These are phyloP conservation scores for Bimastos eiseni DNA, from an alignment of 2,888 invertebrate species.

Conservation along the genomic window DNA sequence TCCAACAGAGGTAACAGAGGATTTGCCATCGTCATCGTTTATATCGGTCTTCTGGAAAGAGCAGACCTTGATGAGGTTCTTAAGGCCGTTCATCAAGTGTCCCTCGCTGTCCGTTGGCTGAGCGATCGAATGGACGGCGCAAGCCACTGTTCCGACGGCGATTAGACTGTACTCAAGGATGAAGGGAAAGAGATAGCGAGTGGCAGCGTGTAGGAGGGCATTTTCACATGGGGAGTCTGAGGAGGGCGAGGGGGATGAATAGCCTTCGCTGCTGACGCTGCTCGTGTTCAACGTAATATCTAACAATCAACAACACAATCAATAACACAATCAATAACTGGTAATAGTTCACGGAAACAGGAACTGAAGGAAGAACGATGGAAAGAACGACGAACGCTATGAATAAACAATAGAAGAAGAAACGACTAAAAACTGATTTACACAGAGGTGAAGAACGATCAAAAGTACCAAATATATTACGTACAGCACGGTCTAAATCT, in stretches of 20 bases:
- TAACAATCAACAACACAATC: neutral
- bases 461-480: no score
- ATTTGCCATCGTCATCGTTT: neutral
- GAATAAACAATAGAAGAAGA: no score
- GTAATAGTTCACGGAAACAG: no score
- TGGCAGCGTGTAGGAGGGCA: conserved; percentile 24
- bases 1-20: neutral
- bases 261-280: neutral
- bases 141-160: conserved; percentile 86
- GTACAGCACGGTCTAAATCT: no score
- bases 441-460: no score
- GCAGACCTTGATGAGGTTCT: conserved; percentile 76
- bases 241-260: neutral
- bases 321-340: neutral
- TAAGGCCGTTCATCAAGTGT: conserved; percentile 64
- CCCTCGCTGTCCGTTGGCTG: conserved; percentile 19
- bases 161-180: conserved; percentile 93
- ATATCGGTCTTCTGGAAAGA: neutral
- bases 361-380: neutral
- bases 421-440: no score
- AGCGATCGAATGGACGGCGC: conserved; percentile 18
- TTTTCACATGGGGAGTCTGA: conserved; percentile 20
- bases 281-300: neutral
- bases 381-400: neutral
- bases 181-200: conserved; percentile 89